Evolutionary conservation across 2,888 invertebrate genomes (phyloP), one percentile per base, ranked within the genome.

Genomic region (Zygaena filipendulae): DNA sequence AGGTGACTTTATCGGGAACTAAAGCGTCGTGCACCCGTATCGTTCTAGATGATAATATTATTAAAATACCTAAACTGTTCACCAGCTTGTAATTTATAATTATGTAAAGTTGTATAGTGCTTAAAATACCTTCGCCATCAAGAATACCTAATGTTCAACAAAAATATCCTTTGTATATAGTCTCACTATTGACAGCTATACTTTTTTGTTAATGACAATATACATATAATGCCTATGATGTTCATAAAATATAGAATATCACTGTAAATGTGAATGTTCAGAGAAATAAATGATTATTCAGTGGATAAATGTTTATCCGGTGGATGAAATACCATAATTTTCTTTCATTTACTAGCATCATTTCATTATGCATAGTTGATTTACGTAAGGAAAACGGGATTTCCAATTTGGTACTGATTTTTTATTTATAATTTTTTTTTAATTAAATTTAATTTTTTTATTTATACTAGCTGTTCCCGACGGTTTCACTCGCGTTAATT

Each of bases 41-140:
- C n/a, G n/a, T n/a, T n/a, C n/a, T n/a, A n/a, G n/a, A n/a, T n/a
- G n/a, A n/a, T n/a, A n/a, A n/a, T n/a, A n/a, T n/a, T n/a, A n/a
- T n/a, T n/a, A n/a, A n/a, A n/a, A n/a, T n/a, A n/a, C n/a, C n/a
- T n/a, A n/a, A n/a, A n/a, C n/a, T n/a, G n/a, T n/a, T n/a, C 48
- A 55, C 42, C 45, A 57, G 63, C 69, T 67, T 63, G 51, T 56
- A 54, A 57, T 59, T 58, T 54, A 51, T 56, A 43, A 56, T 45
- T 45, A 59, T 68, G 64, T 71, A 69, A 66, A 70, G 57, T 62
- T 74, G 72, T 75, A 72, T 69, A 77, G 63, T 64, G 69, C 72
- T 72, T 68, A 66, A 66, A 64, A 62, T 67, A 64, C 55, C 52
- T 45, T 45, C 47, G 47, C 47, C 49, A 51, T 52, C 27, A 47